A percentile compares a stretch with the other conserved stretches of the same genome.
phyloP scores from a whole-genome alignment of 2,113 vertebrate genomes.

The Telmatochromis brachygnathus region DNA sequence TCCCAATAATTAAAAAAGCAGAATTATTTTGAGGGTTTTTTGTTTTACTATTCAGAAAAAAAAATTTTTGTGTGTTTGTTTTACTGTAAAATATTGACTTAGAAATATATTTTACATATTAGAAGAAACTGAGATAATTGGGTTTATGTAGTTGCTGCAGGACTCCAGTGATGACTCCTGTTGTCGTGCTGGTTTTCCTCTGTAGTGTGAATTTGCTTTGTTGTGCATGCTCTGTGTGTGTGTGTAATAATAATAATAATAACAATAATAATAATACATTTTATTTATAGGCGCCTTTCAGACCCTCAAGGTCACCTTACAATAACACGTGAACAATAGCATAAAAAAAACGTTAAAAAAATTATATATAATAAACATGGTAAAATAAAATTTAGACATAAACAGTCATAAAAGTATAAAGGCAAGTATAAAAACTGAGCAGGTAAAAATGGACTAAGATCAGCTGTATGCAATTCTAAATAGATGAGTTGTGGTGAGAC shows the following conservation, averaged over 20 bases:
- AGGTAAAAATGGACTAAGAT: background rate
- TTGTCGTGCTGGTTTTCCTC: background rate
- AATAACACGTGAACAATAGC: background rate
- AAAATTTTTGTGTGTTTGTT: accelerated
- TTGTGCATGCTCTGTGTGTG: background rate
- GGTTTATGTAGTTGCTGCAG: background rate
- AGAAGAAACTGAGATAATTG: background rate
- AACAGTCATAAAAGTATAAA: background rate
- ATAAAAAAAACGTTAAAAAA: background rate
- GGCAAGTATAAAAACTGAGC: background rate
- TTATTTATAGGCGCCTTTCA: background rate
- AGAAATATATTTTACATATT: background rate
- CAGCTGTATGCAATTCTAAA: background rate
- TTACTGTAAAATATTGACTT: background rate
- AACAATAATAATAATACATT: background rate
- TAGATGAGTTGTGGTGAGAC: background rate
- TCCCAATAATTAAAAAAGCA: background rate
- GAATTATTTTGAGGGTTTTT: background rate
- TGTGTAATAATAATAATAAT: background rate
- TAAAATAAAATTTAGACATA: background rate
- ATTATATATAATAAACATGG: background rate
- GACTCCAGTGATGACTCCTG: background rate
- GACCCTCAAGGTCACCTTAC: background rate
- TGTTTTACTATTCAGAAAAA: background rate
- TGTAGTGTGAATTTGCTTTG: background rate